Evolutionary conservation across 2,888 invertebrate genomes (phyloP), one percentile per base, ranked within the genome.

Genomic region (Drosophila mimica): DNA sequence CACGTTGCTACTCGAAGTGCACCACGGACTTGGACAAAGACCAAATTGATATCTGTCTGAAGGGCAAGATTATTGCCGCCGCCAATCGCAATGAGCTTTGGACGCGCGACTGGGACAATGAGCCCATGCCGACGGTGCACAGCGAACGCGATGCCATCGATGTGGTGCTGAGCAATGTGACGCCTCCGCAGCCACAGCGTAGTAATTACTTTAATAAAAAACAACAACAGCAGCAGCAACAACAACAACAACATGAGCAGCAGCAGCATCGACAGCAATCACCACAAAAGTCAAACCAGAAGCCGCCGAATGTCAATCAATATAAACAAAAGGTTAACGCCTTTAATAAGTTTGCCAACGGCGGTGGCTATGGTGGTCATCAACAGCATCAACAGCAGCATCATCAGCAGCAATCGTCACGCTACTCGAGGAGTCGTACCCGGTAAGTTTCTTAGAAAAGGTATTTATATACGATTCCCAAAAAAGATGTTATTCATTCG

Each of bases 21-120:
- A 95, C 96, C 89, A 97, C 97, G 17, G 95, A 95, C 72, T 95
- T 97, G 83, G 98, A 99, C 92, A 97, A 98, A 92, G 98, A 99
- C 94, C 96, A 97, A 93, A 97, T 99, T 70, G 98, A 99, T 92
- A 97, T 97, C 79, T 97, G 98, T 89, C 94, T 99, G 67, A 98
- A 98, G 93, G 98, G 98, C 46, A 97, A 98, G 94, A 96, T 99
- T 75, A 98, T 98, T 61, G 96, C 97, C 67, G 97, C 98, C 20
- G 97, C 98, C 54, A 96, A 96, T 91, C 96, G 96, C 88, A 97
- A 97, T 75, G 96, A 97, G 80, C 95, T 98, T 52, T 96, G 96
- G 95, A 96, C 96, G 2, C 97, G 98, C 91, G 97, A 99, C 94
- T 99, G 99, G 99, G 96, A 96, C 86, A 96, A 95, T 76, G 99